Base-by-base conservation (phyloP, 2,113 vertebrate genomes). In the Aramus guarauna region DNA sequence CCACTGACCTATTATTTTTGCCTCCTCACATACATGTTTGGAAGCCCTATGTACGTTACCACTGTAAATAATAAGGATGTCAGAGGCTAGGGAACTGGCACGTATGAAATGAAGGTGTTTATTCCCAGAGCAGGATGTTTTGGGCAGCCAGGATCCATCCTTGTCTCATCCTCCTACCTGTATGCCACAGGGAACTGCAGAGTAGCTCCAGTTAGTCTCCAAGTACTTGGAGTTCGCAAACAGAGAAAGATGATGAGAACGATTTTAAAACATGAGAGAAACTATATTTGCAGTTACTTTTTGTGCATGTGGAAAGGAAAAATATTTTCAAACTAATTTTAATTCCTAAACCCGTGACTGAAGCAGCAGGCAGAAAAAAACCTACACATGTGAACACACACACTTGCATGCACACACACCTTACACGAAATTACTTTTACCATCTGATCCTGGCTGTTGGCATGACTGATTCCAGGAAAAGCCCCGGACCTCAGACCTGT, bases 321-420 rank as follows among this genome's bases (percentile, higher is more conserved):
- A n/a, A 14, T 14, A 22, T 81, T 90, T 92, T 50, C 21, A 84
- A 83, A 41, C 5, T 39, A 8, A 60, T 79, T 68, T 64, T 77
- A 55, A 22, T 66, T 64, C 26, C n/a, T 69, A 64, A 87, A 64
- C 6, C 17, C 15, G 34, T 34, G 21, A 55, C 48, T 64, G 26
- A 85, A 73, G 58, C 58, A 94, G 48, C 37, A 66, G 53, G 32
- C 58, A 88, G 60, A 4, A 50, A 32, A 73, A 37, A 24, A 3
- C 7, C 0, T 3, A 5, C 2, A 0, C 4, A 1, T 9, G 24
- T 62, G 71, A 55, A 12, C 45, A 52, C 32, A 17, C 23, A 60
- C n/a, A 7, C 15, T 58, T 19, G 13, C 27, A 8, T 4, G 12
- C 13, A 55, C 32, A 16, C 19, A 24, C 11, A 12, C 30, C 9